Conservation (phyloP, 2,113 vertebrate genomes). For the Antennarius striatus region DNA sequence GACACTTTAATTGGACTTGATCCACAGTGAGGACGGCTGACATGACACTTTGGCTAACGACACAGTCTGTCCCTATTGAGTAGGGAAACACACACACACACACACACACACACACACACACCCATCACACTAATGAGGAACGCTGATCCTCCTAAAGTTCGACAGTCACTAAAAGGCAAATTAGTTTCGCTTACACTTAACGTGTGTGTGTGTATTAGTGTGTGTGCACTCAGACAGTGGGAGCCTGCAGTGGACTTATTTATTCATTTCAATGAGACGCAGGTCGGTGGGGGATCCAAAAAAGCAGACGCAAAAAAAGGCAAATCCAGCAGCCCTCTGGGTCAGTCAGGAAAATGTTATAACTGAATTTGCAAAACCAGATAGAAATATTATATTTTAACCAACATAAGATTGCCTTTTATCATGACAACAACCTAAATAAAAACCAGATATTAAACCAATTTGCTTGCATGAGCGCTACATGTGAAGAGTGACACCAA, state of each 20-base stretch:
- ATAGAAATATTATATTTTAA: too few species aligned
- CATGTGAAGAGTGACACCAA: too few species aligned
- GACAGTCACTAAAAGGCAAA: constrained; percentile 6
- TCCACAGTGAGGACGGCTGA: constrained; percentile 31
- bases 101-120: not conserved
- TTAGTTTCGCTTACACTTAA: constrained; percentile 28
- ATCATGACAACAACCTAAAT: too few species aligned
- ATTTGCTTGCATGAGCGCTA: too few species aligned
- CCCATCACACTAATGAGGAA: constrained; percentile 49
- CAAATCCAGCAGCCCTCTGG: too few species aligned
- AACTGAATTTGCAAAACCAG: too few species aligned
- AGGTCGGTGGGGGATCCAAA: not conserved
- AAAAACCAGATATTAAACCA: too few species aligned
- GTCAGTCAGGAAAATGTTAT: too few species aligned
- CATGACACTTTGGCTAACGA: constrained; percentile 63
- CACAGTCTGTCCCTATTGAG: constrained; percentile 42
- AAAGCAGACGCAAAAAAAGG: not conserved
- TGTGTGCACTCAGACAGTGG: not conserved
- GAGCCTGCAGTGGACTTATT: not conserved
- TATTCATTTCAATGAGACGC: not conserved
- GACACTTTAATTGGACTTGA: constrained; percentile 61
- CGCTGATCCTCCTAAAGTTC: constrained; percentile 22
- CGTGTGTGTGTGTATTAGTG: not conserved
- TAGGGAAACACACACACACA: constrained; percentile 23
- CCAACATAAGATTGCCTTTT: too few species aligned